phyloP scores from a whole-genome alignment of 2,797 vertebrate genomes.

The Phoebastria nigripes region DNA sequence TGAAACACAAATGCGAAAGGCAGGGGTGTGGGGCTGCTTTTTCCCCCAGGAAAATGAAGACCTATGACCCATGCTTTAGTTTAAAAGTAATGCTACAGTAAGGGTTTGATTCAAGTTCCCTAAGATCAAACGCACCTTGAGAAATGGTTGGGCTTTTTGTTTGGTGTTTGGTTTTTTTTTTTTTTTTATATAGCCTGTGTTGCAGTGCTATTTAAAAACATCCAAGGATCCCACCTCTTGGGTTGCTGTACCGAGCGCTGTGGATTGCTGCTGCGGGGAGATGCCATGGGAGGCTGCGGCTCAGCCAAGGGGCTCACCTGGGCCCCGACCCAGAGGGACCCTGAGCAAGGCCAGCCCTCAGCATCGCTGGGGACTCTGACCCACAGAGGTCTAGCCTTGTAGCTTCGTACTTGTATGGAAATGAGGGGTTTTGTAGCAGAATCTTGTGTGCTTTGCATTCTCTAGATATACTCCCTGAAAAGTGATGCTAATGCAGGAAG shows the following conservation, averaged over 20 bases:
- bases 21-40: not conserved
- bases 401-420: not conserved
- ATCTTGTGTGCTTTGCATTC: not conserved
- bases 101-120: not conserved
- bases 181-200: accelerated
- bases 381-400: accelerated
- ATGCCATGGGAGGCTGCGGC: not conserved
- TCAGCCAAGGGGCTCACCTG: not conserved
- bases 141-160: not conserved
- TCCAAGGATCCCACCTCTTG: too few relatives aligned
- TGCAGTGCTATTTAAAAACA: not conserved
- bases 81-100: not conserved
- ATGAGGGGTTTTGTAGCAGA: not conserved
- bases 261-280: not conserved
- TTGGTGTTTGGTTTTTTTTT: too few relatives aligned
- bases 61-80: too few relatives aligned
- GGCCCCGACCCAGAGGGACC: not conserved
- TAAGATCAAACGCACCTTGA: not conserved
- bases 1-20: not conserved
- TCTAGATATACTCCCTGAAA: not conserved
- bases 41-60: not conserved
- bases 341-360: not conserved
- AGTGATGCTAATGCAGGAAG: not conserved
- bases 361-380: not conserved
- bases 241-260: not conserved